These are phyloP conservation scores for Diplazon laetatorius DNA, from an alignment of 2,888 invertebrate species.

Conservation along the genomic window DNA sequence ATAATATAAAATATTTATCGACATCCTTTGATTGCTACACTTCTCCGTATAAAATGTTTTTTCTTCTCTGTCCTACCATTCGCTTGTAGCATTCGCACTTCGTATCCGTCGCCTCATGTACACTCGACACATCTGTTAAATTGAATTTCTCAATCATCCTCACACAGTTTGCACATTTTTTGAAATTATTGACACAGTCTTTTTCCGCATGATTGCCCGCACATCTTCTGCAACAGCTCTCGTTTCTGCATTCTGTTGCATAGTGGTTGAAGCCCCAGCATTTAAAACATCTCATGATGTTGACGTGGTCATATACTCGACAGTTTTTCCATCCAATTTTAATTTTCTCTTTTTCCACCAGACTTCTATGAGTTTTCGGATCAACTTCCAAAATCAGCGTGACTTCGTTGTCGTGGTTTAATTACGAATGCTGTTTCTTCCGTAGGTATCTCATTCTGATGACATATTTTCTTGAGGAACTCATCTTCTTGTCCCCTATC, in stretches of 20 bases:
- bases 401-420: too few species aligned
- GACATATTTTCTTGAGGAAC: conserved; percentile 31
- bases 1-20: not conserved
- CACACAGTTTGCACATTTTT: not conserved
- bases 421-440: conserved; percentile 24
- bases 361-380: not conserved
- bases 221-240: not conserved
- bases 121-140: not conserved
- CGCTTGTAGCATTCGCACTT: conserved; percentile 57
- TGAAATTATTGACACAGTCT: not conserved
- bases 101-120: not conserved
- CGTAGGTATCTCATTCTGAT: too few species aligned
- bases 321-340: conserved; percentile 53
- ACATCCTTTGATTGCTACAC: conserved; percentile 14
- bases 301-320: conserved; percentile 35
- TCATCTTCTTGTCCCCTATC: conserved; percentile 7
- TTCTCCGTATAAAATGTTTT: not conserved
- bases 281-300: too few species aligned
- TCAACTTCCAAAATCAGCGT: too few species aligned
- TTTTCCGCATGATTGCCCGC: not conserved
- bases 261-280: conserved; percentile 55
- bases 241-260: not conserved
- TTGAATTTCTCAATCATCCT: not conserved
- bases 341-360: conserved; percentile 20
- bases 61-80: conserved; percentile 22